phyloP scores from a whole-genome alignment of 1,140 invertebrate species.

The Drosophila jambulina region DNA sequence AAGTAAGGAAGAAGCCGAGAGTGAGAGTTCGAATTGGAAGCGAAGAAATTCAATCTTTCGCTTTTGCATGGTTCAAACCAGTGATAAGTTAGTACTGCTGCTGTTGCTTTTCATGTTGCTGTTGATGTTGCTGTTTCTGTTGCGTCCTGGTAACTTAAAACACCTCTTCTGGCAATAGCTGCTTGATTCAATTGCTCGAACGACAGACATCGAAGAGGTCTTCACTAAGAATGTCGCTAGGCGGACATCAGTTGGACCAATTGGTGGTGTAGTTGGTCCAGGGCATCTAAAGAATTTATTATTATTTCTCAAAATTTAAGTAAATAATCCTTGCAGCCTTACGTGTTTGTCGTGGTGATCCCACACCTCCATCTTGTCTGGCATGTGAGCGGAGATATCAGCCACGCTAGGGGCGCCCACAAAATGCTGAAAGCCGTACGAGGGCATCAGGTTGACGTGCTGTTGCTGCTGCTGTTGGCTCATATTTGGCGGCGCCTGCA shows the following conservation, averaged over 20 bases:
- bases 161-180: neutral
- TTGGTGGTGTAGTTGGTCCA: constrained; percentile 79
- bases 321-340: constrained; percentile 14
- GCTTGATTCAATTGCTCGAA: constrained; percentile 27
- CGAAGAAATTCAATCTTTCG: constrained; percentile 53
- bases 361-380: constrained; percentile 81
- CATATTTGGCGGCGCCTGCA: constrained; percentile 68
- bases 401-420: constrained; percentile 61
- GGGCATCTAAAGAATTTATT: constrained; percentile 44
- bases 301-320: neutral
- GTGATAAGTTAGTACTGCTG: constrained; percentile 9
- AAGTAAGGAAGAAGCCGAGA: constrained; percentile 29
- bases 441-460: constrained; percentile 77
- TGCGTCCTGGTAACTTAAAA: constrained; percentile 9
- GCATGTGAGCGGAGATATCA: constrained; percentile 70
- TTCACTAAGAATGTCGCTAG: constrained; percentile 30
- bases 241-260: constrained; percentile 78
- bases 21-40: constrained; percentile 47
- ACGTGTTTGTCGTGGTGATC: constrained; percentile 85
- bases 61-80: constrained; percentile 45
- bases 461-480: constrained; percentile 60
- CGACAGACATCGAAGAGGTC: constrained; percentile 20
- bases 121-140: constrained; percentile 18
- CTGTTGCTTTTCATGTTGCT: neutral
- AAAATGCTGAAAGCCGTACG: constrained; percentile 76